Evolutionary conservation across 2,888 invertebrate species (phyloP).

Genomic region (Thereva unica): DNA sequence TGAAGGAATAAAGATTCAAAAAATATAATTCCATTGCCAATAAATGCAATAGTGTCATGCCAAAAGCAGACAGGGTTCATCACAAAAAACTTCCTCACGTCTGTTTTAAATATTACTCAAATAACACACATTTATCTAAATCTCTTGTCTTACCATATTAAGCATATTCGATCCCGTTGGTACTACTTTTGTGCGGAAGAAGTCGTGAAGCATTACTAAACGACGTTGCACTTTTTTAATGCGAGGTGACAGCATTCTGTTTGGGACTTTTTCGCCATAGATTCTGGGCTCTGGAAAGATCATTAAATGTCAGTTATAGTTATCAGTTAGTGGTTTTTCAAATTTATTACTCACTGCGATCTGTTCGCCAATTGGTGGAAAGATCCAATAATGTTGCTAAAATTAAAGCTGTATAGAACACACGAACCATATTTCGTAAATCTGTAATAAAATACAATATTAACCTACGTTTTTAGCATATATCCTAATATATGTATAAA

Average conservation of each 20-base stretch:
- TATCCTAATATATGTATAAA: too few species aligned
- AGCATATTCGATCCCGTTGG: slow-evolving; percentile 82
- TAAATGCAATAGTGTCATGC: too few species aligned
- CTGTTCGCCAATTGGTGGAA: slow-evolving; percentile 37
- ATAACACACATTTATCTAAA: too few species aligned
- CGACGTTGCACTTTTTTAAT: slow-evolving; percentile 68
- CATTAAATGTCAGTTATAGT: too few species aligned
- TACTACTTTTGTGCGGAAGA: slow-evolving; percentile 72
- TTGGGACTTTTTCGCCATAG: slow-evolving; percentile 63
- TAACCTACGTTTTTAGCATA: too few species aligned
- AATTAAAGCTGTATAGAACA: slow-evolving; percentile 37
- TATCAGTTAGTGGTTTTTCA: background rate
- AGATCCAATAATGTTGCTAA: slow-evolving; percentile 37
- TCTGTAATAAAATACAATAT: slow-evolving; percentile 6
- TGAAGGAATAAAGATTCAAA: too few species aligned
- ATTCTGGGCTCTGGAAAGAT: slow-evolving; percentile 61
- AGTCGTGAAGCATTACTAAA: slow-evolving; percentile 77
- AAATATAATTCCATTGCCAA: too few species aligned
- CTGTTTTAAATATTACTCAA: too few species aligned
- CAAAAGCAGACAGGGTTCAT: too few species aligned
- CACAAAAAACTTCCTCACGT: too few species aligned
- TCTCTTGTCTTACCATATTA: slow-evolving; percentile 65
- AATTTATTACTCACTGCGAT: slow-evolving; percentile 38
- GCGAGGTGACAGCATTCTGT: slow-evolving; percentile 62
- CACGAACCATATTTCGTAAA: slow-evolving; percentile 36